Base-by-base conservation (phyloP, 2,888 invertebrate genomes). In the Xestia rhomboidea region DNA sequence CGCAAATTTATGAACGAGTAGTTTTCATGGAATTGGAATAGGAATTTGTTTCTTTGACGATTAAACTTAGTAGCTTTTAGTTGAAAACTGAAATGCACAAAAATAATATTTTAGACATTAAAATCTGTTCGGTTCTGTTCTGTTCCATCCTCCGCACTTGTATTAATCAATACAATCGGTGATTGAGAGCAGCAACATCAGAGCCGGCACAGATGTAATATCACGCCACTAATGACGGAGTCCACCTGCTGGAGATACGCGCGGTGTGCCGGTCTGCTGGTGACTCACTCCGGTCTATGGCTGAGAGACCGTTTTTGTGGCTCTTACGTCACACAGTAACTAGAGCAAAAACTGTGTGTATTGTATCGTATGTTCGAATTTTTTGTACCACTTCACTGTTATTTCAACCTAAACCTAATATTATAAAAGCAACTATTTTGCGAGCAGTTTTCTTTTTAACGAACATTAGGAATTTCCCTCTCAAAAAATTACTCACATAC, bases 231-330 rank as follows among this genome's bases (percentile, higher is more conserved):
- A 27, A 34, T 57, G 60, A 27, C n/a, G n/a, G 57, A 18, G 64
- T 41, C 57, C 78, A 49, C 49, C 57, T 66, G 66, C 57, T 60
- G 71, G 21, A 10, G 30, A 34, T 24, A 24, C 7, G 41, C 57
- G 57, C n/a, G 21, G 57, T 27, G 13, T 41, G 27, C 18, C 70
- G 57, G 15, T 4, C 34, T 21, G 38, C 24, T 66, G 66, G 27
- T 79, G 79, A 79, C 66, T 79, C 79, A 67, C 44, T 8, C 49
- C 44, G 21, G 54, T 67, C 51, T 79, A 51, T 44, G 57, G 27
- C 34, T 66, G 66, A 67, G 66, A 67, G 60, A 79, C 78, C 27
- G 66, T 78, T 79, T 66, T 78, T 79, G 60, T 72, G 15, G 34
- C 27, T 60, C 34, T 41, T 41, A 51, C 79, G 66, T 71, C 78